phyloP scores from a whole-genome alignment of 64 coral and sea anemone species.

The Catalaphyllia jardinei region DNA sequence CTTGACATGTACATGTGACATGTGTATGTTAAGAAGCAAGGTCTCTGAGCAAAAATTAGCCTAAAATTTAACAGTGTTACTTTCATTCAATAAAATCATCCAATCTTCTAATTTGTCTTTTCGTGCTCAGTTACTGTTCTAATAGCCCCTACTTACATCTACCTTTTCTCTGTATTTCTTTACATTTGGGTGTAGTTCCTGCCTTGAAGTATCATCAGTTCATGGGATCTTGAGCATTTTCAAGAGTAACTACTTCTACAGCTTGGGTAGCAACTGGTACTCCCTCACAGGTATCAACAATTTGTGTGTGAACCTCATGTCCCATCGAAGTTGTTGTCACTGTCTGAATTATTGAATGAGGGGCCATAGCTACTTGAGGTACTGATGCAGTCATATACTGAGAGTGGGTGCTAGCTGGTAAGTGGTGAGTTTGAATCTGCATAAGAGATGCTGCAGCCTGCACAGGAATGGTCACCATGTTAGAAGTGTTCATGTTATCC shows the following conservation, averaged over 20 bases:
- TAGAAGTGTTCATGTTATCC: conserved; percentile 78
- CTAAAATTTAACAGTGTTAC: too few relatives aligned
- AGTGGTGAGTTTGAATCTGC: conserved; percentile 89
- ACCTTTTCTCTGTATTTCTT: too few relatives aligned
- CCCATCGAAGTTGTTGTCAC: conserved; percentile 72
- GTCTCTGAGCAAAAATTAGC: too few relatives aligned
- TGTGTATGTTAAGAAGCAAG: too few relatives aligned
- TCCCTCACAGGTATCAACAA: conserved; percentile 87
- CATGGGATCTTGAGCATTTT: conserved; percentile 87
- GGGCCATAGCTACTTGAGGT: conserved; percentile 99
- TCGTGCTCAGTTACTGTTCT: too few relatives aligned
- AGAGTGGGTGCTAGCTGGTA: conserved; percentile 65
- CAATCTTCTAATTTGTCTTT: too few relatives aligned
- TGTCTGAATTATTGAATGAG: conserved; percentile 91
- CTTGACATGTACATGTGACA: too few relatives aligned
- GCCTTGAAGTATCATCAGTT: conserved; percentile 9
- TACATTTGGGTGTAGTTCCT: too few relatives aligned
- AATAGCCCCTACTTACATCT: too few relatives aligned
- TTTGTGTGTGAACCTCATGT: conserved; percentile 83
- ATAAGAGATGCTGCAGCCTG: conserved; percentile 95
- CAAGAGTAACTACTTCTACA: conserved; percentile 96
- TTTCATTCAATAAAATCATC: too few relatives aligned
- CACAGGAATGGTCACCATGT: conserved; percentile 97
- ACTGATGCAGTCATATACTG: conserved; percentile 86
- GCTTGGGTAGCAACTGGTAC: conserved; percentile 97